Base-by-base conservation (phyloP, 2,113 vertebrate genomes). In the Cyphomyrus discorhynchus region DNA sequence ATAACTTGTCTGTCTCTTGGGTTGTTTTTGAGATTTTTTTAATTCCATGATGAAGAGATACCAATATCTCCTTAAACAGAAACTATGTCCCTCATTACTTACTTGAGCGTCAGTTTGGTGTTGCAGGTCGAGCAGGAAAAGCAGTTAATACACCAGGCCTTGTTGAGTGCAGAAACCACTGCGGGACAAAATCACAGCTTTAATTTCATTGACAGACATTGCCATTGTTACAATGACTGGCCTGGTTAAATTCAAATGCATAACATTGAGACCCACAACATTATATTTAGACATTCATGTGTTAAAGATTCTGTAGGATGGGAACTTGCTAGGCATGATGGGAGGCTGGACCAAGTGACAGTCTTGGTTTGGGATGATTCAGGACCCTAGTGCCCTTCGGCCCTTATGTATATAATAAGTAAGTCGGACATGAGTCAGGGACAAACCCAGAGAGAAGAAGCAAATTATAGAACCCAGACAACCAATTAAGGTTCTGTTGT, bases 91-190 rank as follows among this genome's bases (percentile, higher is more conserved):
- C 35, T 80, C 74, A 42, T 80, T 19, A 97, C 98, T 97, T 97
- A 99, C 98, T 99, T 99, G 92, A 99, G 98, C 0, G 98, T 99
- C 93, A 99, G 95, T 91, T 99, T 99, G 92, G 97, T 97, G 95
- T 98, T 99, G 96, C 98, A 99, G 88, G 98, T 98, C 13, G 98
- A 99, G 93, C 98, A 99, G 92, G 97, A 95, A 0, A 99, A 99
- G 90, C 98, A 99, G 94, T 96, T 97, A 92, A 99, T 97, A 62
- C 98, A 99, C 98, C 98, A 99, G 19, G 98, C 98, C 95, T 99
- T 99, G 93, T 99, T 99, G 88, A 99, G 95, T 52, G 98, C 98
- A 86, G 98, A 99, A 58, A 99, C 98, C 94, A 99, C 98, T 99
- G 90, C 24, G n/a, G 10, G 90, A 21, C 87, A 92, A n/a, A 92